These are phyloP conservation scores for Austrolebias charrua DNA, from an alignment of 2,797 vertebrate genomes.

Conservation along the genomic window DNA sequence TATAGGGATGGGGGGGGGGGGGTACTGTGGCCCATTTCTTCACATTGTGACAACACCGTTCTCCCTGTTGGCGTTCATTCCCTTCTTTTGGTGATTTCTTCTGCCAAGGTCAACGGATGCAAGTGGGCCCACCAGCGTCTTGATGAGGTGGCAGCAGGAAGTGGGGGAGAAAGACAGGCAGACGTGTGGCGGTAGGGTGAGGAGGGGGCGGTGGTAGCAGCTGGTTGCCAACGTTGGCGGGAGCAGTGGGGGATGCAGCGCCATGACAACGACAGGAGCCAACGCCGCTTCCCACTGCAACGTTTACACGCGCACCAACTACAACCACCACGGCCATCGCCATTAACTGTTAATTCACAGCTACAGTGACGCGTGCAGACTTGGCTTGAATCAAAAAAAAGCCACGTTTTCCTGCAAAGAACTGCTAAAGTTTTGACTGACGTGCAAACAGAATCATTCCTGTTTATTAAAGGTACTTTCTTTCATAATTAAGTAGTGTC, in stretches of 20 bases:
- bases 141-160: conserved; percentile 81
- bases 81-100: conserved; percentile 86
- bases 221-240: conserved; percentile 63
- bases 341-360: conserved; percentile 93
- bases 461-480: too few species aligned
- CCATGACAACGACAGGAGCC: conserved; percentile 28
- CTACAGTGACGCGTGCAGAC: conserved; percentile 91
- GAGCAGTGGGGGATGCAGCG: conserved; percentile 36
- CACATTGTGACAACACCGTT: conserved; percentile 64
- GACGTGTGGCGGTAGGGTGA: conserved; percentile 47
- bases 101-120: conserved; percentile 99
- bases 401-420: too few species aligned
- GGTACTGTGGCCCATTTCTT: conserved; percentile 54
- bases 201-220: conserved; percentile 62
- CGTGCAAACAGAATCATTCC: too few species aligned
- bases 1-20: conserved; percentile 19
- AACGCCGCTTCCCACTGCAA: conserved; percentile 84
- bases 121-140: conserved; percentile 97
- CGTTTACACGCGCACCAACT: conserved; percentile 75
- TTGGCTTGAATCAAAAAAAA: conserved; percentile 26
- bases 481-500: too few species aligned
- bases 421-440: too few species aligned
- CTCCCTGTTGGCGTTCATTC: conserved; percentile 70
- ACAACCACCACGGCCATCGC: conserved; percentile 41
- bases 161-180: conserved; percentile 31